Evolutionary conservation across 2,797 vertebrate species (phyloP).

Genomic region (Peromyscus aztecus): DNA sequence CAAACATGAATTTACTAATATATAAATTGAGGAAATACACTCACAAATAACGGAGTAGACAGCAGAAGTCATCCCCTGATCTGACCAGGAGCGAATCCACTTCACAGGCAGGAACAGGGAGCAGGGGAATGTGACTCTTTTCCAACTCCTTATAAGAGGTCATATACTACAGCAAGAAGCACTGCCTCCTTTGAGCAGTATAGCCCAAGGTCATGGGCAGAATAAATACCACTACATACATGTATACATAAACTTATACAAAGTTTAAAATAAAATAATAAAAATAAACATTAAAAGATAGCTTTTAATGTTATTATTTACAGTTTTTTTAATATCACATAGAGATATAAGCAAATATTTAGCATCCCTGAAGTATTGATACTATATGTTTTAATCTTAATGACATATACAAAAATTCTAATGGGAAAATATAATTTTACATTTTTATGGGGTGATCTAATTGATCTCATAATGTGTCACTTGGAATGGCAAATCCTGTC

Average conservation of each 20-base stretch:
- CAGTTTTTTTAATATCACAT: not conserved
- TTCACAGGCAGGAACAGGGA: too few species aligned
- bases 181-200: too few species aligned
- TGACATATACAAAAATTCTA: slow-evolving; percentile 34
- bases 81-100: too few species aligned
- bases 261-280: not conserved
- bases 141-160: too few species aligned
- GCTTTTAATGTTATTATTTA: not conserved
- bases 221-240: not conserved
- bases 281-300: not conserved
- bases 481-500: not conserved
- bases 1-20: too few species aligned
- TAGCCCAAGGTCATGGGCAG: too few species aligned
- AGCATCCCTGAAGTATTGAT: slow-evolving; percentile 3
- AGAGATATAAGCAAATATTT: slow-evolving; percentile 37
- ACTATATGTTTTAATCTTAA: slow-evolving; percentile 21
- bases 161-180: too few species aligned
- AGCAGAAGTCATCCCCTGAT: too few species aligned
- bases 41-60: too few species aligned
- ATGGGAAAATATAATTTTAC: not conserved
- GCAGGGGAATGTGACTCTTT: too few species aligned
- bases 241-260: not conserved
- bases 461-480: not conserved
- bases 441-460: not conserved
- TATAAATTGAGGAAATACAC: too few species aligned